phyloP scores from a whole-genome alignment of 2,113 vertebrate genomes.

The Cebidichthys violaceus region DNA sequence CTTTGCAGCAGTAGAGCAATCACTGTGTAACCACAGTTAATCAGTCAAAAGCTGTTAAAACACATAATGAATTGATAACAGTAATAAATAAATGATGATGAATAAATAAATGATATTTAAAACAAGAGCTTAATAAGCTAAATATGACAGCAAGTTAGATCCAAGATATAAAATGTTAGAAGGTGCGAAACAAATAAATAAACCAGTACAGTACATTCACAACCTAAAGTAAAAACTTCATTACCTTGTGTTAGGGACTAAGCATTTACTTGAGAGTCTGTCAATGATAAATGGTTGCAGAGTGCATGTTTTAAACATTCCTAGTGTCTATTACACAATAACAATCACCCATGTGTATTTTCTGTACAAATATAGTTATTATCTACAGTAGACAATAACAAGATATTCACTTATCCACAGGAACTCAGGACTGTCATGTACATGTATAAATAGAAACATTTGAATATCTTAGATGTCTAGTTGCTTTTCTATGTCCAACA shows the following conservation, averaged over 20 bases:
- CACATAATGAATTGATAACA: slow-evolving; percentile 1
- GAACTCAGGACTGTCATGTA: background rate
- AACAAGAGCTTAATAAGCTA: slow-evolving; percentile 15
- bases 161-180: slow-evolving; percentile 9
- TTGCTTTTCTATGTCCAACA: background rate
- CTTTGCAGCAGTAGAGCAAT: slow-evolving; percentile 31
- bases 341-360: background rate
- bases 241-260: background rate
- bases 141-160: slow-evolving; percentile 5
- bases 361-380: slow-evolving; percentile 1
- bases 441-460: background rate
- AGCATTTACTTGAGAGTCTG: background rate
- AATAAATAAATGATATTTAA: too few relatives aligned
- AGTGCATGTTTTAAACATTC: slow-evolving; percentile 2
- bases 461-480: background rate
- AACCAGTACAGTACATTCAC: background rate
- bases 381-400: slow-evolving; percentile 2
- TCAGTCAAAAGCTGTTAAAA: slow-evolving; percentile 8
- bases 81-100: too few relatives aligned
- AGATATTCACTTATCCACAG: slow-evolving; percentile 7
- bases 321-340: slow-evolving; percentile 13
- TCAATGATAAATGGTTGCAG: background rate
- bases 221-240: background rate
- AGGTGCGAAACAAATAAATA: background rate
- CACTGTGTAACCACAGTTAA: slow-evolving; percentile 13